These are phyloP conservation scores for Perdita meconis DNA, from an alignment of 2,888 invertebrate species.

Conservation along the genomic window DNA sequence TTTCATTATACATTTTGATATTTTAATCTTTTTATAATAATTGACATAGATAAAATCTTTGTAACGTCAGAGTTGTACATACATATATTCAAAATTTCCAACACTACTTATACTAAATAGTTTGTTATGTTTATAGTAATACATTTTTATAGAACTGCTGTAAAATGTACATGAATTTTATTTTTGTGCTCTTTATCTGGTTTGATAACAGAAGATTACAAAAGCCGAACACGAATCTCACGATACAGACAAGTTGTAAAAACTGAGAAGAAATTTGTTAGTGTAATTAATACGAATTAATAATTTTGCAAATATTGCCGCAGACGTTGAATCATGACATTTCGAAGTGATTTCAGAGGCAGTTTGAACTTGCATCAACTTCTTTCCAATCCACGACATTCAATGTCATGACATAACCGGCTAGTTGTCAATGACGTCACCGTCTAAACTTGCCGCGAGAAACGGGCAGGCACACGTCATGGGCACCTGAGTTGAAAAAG, in stretches of 20 bases:
- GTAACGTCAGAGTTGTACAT: too few relatives aligned
- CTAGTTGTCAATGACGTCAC: slow-evolving; percentile 78
- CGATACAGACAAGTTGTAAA: neutral
- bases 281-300: neutral
- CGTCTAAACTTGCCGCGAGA: slow-evolving; percentile 75
- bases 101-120: too few relatives aligned
- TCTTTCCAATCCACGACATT: slow-evolving; percentile 19
- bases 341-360: slow-evolving; percentile 5
- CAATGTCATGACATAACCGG: slow-evolving; percentile 73
- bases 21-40: too few relatives aligned
- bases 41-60: too few relatives aligned
- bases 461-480: slow-evolving; percentile 65
- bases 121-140: too few relatives aligned
- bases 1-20: too few relatives aligned
- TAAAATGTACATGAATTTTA: too few relatives aligned
- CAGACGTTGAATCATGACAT: neutral
- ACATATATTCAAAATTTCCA: too few relatives aligned
- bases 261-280: neutral
- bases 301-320: neutral
- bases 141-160: too few relatives aligned
- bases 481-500: slow-evolving; percentile 28
- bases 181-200: too few relatives aligned
- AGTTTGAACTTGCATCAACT: neutral
- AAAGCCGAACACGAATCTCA: neutral
- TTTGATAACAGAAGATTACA: too few relatives aligned